phyloP scores from a whole-genome alignment of 2,888 invertebrate genomes.

The Cryptocephalus moraei region DNA sequence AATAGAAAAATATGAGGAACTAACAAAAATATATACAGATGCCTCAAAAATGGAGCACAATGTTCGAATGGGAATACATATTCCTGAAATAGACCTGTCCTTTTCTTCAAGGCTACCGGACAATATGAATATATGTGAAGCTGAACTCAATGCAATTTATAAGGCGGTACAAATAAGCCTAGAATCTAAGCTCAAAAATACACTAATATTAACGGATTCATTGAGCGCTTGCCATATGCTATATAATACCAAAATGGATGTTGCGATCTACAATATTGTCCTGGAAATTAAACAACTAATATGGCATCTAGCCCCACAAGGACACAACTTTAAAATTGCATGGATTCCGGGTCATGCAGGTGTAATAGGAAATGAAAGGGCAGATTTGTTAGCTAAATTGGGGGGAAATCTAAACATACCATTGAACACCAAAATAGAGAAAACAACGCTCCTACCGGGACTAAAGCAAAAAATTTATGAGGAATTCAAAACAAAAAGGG shows the following conservation, averaged over 20 bases:
- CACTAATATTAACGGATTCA: conserved; percentile 1
- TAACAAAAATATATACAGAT: too few relatives aligned
- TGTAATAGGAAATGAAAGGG: not conserved
- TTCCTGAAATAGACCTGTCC: not conserved
- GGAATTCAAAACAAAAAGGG: not conserved
- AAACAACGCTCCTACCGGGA: not conserved
- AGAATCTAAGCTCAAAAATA: not conserved
- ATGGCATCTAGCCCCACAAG: too few relatives aligned
- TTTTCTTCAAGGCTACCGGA: conserved; percentile 3
- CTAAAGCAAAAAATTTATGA: not conserved
- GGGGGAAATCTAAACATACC: not conserved
- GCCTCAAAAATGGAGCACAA: too few relatives aligned
- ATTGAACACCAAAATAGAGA: not conserved
- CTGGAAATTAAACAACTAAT: too few relatives aligned
- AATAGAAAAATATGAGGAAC: too few relatives aligned
- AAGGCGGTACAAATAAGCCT: conserved; percentile 1
- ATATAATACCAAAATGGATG: too few relatives aligned
- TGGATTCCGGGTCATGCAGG: not conserved
- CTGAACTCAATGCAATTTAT: conserved; percentile 5
- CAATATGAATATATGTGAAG: conserved; percentile 2
- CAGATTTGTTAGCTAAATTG: not conserved
- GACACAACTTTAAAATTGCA: too few relatives aligned
- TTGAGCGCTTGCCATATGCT: not conserved
- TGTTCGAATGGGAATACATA: too few relatives aligned
- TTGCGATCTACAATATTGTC: too few relatives aligned